phyloP scores from a whole-genome alignment of 2,888 invertebrate species.

The Chymomyza fuscimana region DNA sequence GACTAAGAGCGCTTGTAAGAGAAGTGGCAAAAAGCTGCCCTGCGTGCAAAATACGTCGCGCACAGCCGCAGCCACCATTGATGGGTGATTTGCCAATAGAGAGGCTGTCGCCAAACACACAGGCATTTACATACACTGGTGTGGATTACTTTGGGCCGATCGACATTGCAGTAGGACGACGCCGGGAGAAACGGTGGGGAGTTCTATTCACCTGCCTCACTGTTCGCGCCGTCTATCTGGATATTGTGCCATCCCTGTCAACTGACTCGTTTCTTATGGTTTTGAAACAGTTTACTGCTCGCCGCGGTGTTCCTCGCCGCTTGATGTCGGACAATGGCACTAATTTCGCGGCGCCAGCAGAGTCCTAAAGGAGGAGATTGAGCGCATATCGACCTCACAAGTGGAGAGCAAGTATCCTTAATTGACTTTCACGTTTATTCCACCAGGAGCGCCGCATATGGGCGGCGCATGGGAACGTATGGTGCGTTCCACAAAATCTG shows the following conservation, averaged over 20 bases:
- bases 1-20: conserved; percentile 9
- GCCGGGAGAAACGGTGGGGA: no score
- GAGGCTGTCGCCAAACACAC: conserved; percentile 11
- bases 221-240: no score
- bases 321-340: no score
- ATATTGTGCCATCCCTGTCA: no score
- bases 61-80: conserved; percentile 7
- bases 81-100: conserved; percentile 20
- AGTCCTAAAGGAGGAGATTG: background rate
- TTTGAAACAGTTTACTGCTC: no score
- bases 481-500: background rate
- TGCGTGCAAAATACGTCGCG: conserved; percentile 19
- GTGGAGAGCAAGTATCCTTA: background rate
- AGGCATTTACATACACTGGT: conserved; percentile 26
- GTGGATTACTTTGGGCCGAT: conserved; percentile 38
- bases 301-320: no score
- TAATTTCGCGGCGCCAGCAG: no score
- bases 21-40: conserved; percentile 17
- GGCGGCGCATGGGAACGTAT: background rate
- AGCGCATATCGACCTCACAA: no score
- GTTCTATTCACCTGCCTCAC: no score
- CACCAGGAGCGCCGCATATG: background rate
- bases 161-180: conserved; percentile 21
- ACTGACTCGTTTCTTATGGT: no score
- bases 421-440: background rate